phyloP scores from a whole-genome alignment of 2,797 vertebrate genomes.

The Emys orbicularis region DNA sequence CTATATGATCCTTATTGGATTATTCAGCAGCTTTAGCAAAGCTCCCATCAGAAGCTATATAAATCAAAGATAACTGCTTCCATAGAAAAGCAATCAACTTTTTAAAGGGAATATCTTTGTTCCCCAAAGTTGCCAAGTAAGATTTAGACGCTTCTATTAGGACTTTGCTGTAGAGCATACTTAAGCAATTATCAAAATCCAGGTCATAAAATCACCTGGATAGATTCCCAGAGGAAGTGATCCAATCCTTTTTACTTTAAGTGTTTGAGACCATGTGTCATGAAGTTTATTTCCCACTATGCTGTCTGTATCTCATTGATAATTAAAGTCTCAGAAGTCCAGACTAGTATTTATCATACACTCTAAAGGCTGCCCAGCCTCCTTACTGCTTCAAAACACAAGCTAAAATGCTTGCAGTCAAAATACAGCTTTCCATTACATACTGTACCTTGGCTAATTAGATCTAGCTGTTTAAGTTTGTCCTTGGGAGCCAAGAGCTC shows the following conservation, averaged over 20 bases:
- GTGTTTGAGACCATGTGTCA: background rate
- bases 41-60: conserved; percentile 59
- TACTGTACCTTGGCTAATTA: background rate
- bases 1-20: conserved; percentile 68
- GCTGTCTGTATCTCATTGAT: background rate
- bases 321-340: background rate
- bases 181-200: conserved; percentile 58
- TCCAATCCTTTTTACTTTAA: background rate
- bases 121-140: conserved; percentile 36
- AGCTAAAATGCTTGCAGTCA: background rate
- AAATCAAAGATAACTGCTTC: conserved; percentile 76
- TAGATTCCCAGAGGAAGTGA: background rate
- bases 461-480: background rate
- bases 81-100: conserved; percentile 63
- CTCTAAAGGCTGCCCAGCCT: background rate
- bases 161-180: background rate
- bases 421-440: background rate
- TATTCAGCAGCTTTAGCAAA: conserved; percentile 63
- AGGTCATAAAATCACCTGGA: conserved; percentile 35
- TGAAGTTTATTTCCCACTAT: background rate
- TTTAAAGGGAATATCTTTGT: conserved; percentile 61
- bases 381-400: background rate
- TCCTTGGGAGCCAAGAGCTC: background rate
- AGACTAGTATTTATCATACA: background rate
- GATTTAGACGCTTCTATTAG: conserved; percentile 65